These are phyloP conservation scores for Colinus virginianus DNA, from an alignment of 2,113 vertebrate genomes.

Conservation along the genomic window DNA sequence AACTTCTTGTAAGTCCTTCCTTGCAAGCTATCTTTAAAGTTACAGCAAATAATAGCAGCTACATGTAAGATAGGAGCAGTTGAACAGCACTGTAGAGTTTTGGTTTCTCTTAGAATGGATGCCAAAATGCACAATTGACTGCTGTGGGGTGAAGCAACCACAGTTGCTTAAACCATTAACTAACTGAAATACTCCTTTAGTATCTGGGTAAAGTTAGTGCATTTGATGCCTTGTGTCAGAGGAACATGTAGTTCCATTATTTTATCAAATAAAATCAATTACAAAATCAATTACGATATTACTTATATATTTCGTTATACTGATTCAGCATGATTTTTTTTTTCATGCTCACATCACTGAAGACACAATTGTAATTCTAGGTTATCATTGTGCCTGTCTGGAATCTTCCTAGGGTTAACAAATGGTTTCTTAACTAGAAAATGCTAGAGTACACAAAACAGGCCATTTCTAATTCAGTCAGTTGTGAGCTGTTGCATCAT, in stretches of 20 bases:
- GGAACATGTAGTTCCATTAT: background rate
- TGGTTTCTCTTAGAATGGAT: background rate
- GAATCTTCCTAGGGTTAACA: background rate
- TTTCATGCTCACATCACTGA: background rate
- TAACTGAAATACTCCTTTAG: background rate
- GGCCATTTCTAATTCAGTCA: background rate
- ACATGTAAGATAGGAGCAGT: background rate
- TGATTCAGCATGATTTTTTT: background rate
- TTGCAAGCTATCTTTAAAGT: background rate
- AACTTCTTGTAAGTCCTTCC: slow-evolving; percentile 35
- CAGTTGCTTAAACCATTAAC: background rate
- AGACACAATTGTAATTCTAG: background rate
- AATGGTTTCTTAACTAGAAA: background rate
- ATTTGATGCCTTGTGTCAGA: fast-evolving
- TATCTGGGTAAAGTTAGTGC: background rate
- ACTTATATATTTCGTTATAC: background rate
- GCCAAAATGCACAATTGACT: background rate
- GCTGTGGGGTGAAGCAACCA: background rate
- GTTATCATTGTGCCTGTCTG: background rate
- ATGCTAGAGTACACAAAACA: background rate
- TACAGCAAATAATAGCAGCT: background rate
- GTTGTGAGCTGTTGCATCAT: background rate
- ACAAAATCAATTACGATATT: background rate
- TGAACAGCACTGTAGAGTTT: background rate
- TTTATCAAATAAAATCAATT: background rate